Conservation (phyloP, 1,140 invertebrate species). For the Spodoptera frugiperda region DNA sequence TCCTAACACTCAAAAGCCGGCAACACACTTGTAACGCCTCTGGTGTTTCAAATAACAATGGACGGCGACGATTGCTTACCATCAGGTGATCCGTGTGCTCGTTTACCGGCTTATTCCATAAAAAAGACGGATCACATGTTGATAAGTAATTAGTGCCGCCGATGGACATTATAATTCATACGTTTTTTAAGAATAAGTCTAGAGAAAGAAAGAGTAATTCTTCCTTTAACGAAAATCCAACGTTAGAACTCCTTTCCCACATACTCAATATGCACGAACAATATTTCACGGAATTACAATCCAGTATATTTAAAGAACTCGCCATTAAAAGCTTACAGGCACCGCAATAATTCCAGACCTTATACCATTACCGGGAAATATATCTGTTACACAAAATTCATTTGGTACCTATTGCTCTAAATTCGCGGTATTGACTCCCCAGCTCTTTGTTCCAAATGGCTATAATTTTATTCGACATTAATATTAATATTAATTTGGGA, state of each 20-base stretch:
- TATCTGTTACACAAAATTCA: constrained; percentile 3
- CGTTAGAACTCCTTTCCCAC: background rate
- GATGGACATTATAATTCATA: too few relatives aligned
- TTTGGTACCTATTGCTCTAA: constrained; percentile 3
- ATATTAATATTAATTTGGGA: constrained; percentile 1
- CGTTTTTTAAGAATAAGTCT: too few relatives aligned
- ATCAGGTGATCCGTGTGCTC: too few relatives aligned
- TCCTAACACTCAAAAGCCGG: too few relatives aligned
- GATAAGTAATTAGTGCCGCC: too few relatives aligned
- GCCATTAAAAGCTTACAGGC: background rate
- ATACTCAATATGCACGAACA: background rate
- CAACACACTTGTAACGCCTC: too few relatives aligned
- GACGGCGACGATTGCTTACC: too few relatives aligned
- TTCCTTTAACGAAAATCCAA: too few relatives aligned
- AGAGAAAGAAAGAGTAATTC: too few relatives aligned
- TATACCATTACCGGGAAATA: constrained; percentile 1
- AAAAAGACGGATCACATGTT: too few relatives aligned
- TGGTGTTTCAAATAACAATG: too few relatives aligned
- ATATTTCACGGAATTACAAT: constrained; percentile 31
- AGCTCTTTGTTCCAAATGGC: constrained; percentile 20
- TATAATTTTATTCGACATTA: constrained; percentile 10
- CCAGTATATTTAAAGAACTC: constrained; percentile 25
- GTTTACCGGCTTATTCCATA: too few relatives aligned
- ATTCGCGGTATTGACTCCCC: constrained; percentile 18
- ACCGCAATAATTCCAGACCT: constrained; percentile 8